Conservation (phyloP, 2,888 invertebrate species). For the Mythimna lalbum region DNA sequence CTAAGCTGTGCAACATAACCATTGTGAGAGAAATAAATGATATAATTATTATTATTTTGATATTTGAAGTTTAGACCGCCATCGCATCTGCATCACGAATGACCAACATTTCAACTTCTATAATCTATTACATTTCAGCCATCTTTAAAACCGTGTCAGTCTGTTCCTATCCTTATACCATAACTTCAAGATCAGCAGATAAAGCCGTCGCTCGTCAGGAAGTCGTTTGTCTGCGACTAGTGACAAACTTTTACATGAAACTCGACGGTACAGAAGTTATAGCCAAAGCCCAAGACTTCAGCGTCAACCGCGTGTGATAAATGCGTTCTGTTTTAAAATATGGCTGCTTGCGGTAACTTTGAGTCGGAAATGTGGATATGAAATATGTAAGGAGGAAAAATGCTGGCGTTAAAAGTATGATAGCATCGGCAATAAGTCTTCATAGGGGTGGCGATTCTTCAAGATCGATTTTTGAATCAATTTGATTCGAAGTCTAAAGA, state of each 20-base stretch:
- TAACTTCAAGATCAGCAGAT: conserved; percentile 25
- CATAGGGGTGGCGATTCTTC: no score
- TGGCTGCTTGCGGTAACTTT: conserved; percentile 22
- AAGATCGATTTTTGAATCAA: no score
- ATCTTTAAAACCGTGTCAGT: background rate
- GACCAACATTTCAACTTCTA: background rate
- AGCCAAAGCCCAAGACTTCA: conserved; percentile 36
- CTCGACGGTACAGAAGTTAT: conserved; percentile 39
- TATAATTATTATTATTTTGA: no score
- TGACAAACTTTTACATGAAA: conserved; percentile 64
- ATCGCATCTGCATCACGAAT: no score
- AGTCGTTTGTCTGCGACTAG: conserved; percentile 48
- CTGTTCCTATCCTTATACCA: background rate
- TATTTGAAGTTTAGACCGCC: background rate
- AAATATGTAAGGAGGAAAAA: conserved; percentile 1
- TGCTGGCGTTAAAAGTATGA: background rate
- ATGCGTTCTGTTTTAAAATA: conserved; percentile 42
- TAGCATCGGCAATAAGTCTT: background rate
- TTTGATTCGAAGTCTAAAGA: no score
- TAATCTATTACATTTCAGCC: background rate
- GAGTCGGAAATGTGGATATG: background rate
- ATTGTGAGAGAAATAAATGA: no score
- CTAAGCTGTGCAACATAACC: no score
- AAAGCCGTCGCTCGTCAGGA: conserved; percentile 42
- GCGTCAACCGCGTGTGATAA: conserved; percentile 21